A percentile compares a stretch with the other conserved stretches of the same genome.
These are phyloP conservation scores for Epistrophella euchroma DNA, from an alignment of 2,888 invertebrate genomes.

Conservation along the genomic window DNA sequence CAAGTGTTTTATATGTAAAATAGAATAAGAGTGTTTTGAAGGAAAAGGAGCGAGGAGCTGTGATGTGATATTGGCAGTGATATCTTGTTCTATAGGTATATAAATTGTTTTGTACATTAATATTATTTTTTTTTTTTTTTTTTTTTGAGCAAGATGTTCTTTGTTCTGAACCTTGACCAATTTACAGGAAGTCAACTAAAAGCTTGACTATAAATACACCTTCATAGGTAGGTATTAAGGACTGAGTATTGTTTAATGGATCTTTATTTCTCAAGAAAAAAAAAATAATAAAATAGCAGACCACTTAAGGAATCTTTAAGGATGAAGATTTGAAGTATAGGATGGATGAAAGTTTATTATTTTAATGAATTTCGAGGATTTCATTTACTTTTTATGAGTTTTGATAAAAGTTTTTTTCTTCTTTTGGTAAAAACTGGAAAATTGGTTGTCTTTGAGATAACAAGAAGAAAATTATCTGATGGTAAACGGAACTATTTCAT, in stretches of 20 bases:
- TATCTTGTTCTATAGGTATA: conserved; percentile 24
- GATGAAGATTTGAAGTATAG: not conserved
- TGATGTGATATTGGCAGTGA: conserved; percentile 47
- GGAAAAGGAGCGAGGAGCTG: not conserved
- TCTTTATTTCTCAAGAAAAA: not conserved
- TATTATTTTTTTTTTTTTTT: not conserved
- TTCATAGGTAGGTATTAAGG: not conserved
- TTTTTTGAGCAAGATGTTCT: not conserved
- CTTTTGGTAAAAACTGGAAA: too few species aligned
- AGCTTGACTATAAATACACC: not conserved
- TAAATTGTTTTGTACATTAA: not conserved
- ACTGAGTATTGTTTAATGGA: not conserved
- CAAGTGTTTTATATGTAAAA: conserved; percentile 43
- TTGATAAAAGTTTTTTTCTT: too few species aligned
- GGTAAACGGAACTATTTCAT: too few species aligned
- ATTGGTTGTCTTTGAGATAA: too few species aligned
- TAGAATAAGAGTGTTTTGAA: conserved; percentile 2
- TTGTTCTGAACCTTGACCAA: conserved; percentile 52
- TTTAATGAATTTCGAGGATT: not conserved
- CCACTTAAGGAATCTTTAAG: not conserved
- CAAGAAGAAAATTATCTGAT: too few species aligned
- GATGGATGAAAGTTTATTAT: not conserved
- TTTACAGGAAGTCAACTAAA: conserved; percentile 41
- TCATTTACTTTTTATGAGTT: not conserved
- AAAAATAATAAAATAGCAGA: not conserved